Conservation (phyloP, 2,113 vertebrate species). For the Corythaeola cristata region DNA sequence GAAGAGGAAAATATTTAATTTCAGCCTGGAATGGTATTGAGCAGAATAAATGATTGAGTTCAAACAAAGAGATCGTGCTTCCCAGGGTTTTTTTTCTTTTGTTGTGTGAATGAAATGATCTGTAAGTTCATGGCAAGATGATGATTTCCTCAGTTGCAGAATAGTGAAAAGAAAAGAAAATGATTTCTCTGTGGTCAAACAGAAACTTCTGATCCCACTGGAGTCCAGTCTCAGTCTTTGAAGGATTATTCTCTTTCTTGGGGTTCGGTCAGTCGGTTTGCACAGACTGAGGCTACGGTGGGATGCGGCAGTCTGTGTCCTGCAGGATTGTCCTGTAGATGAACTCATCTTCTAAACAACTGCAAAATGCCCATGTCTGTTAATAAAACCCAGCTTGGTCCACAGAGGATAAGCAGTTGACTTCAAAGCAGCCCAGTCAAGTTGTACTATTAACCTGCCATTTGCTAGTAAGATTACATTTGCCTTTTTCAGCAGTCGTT, state of each 20-base stretch:
- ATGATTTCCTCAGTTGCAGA: conserved; percentile 1
- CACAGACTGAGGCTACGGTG: not conserved
- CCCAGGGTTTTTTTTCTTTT: not conserved
- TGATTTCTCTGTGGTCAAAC: not conserved
- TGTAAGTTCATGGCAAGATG: not conserved
- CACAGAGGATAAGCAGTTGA: not conserved
- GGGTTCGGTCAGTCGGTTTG: not conserved
- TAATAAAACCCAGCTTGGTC: not conserved
- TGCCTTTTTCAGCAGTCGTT: not conserved
- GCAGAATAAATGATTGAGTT: conserved; percentile 30
- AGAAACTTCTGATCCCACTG: not conserved
- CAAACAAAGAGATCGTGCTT: conserved; percentile 25
- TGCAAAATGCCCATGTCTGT: not conserved
- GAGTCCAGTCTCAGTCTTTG: not conserved
- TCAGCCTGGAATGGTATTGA: not conserved
- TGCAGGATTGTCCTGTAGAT: not conserved
- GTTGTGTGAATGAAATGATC: not conserved
- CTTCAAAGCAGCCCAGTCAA: not conserved
- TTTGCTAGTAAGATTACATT: not conserved
- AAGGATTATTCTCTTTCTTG: not conserved
- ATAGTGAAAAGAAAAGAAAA: not conserved
- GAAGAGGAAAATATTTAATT: conserved; percentile 56
- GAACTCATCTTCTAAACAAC: not conserved
- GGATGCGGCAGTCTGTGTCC: not conserved
- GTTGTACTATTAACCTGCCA: not conserved